These are phyloP conservation scores for Micromesistius poutassou DNA, from an alignment of 2,797 vertebrate species.

Conservation along the genomic window DNA sequence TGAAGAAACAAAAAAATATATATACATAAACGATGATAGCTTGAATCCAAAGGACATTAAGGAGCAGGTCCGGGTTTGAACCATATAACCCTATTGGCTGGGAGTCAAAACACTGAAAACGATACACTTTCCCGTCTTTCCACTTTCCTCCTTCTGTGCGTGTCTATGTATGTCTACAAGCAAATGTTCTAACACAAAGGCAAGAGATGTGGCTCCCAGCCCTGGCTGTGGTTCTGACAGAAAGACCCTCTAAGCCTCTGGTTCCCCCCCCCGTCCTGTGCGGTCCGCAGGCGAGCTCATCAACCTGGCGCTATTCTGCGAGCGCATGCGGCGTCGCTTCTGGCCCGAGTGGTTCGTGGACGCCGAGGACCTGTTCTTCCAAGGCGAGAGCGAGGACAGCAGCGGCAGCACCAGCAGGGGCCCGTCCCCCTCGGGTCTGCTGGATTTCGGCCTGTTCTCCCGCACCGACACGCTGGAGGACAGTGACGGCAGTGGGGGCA, in stretches of 20 bases:
- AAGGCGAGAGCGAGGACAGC: conserved; percentile 85
- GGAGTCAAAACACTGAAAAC: too few relatives aligned
- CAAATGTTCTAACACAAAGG: too few relatives aligned
- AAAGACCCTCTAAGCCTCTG: not conserved
- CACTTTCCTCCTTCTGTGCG: too few relatives aligned
- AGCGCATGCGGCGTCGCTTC: conserved; percentile 91
- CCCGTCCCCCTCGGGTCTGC: conserved; percentile 68
- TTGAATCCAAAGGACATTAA: too few relatives aligned
- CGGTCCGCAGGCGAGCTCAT: conserved; percentile 86
- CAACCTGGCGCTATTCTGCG: conserved; percentile 96
- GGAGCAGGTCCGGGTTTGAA: too few relatives aligned
- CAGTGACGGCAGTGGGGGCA: conserved; percentile 79
- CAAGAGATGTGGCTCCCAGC: not conserved
- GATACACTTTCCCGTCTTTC: too few relatives aligned
- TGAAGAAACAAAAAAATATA: too few relatives aligned
- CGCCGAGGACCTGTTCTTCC: conserved; percentile 84
- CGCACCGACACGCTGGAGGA: conserved; percentile 93
- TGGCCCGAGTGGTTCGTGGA: conserved; percentile 98
- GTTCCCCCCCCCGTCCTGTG: not conserved
- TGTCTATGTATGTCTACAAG: too few relatives aligned
- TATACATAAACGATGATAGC: too few relatives aligned
- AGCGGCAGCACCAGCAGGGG: conserved; percentile 35
- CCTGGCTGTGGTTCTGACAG: not conserved
- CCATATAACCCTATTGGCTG: too few relatives aligned
- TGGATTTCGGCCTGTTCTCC: conserved; percentile 90